Percentiles rank a stretch among this genome's conserved stretches.
Conservation (phyloP, 2,113 vertebrate genomes). For the Perca fluviatilis region DNA sequence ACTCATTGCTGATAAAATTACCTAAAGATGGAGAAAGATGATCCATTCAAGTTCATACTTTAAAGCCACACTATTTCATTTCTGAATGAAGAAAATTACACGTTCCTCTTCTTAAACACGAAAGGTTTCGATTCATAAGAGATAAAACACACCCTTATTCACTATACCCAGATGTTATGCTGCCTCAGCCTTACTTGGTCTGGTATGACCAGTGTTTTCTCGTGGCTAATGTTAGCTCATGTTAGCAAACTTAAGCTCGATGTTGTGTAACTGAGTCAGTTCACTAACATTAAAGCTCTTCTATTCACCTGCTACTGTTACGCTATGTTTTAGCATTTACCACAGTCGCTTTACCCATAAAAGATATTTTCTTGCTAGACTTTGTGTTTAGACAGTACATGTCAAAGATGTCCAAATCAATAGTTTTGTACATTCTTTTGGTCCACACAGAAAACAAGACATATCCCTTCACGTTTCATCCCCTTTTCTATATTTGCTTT, state of each 20-base stretch:
- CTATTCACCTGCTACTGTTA: not conserved
- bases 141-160: not conserved
- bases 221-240: not conserved
- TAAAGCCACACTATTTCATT: not conserved
- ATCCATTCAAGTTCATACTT: not conserved
- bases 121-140: not conserved
- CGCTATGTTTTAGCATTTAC: not conserved
- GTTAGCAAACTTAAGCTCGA: not conserved
- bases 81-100: not conserved
- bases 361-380: slow-evolving; percentile 4
- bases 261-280: not conserved
- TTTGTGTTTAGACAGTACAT: not conserved
- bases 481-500: not conserved
- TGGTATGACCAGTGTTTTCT: not conserved
- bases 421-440: slow-evolving; percentile 36
- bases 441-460: slow-evolving; percentile 15
- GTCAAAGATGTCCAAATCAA: slow-evolving; percentile 27
- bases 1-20: not conserved
- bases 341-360: not conserved
- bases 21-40: not conserved
- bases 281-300: not conserved
- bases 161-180: not conserved
- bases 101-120: not conserved
- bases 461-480: not conserved
- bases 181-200: not conserved